Evolutionary conservation across 2,797 vertebrate species (phyloP).

Genomic region (Capromys pilorides): DNA sequence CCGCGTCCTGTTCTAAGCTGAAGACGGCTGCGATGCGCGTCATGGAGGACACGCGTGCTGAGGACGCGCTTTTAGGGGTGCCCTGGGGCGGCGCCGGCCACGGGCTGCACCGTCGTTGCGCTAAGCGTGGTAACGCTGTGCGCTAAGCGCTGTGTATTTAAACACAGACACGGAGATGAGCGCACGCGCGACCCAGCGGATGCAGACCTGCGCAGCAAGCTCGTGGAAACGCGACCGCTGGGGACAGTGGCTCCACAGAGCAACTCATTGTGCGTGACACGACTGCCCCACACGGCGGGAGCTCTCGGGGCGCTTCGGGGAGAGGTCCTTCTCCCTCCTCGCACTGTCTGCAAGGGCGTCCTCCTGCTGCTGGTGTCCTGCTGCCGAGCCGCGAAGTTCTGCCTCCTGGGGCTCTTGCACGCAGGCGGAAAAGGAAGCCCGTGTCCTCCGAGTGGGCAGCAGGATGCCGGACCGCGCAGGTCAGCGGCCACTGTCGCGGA

Average conservation of each 20-base stretch:
- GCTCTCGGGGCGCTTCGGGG: neutral
- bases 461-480: neutral
- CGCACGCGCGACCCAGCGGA: neutral
- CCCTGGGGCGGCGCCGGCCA: neutral
- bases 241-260: neutral
- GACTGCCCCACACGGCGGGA: neutral
- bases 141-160: neutral
- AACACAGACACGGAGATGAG: neutral
- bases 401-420: neutral
- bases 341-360: neutral
- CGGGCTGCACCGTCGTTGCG: neutral
- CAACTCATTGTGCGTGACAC: neutral
- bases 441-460: rapidly evolving
- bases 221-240: neutral
- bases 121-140: too few species aligned
- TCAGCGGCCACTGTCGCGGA: neutral
- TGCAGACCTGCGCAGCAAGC: neutral
- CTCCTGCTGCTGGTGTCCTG: neutral
- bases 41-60: neutral
- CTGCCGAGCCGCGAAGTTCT: neutral
- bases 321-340: neutral
- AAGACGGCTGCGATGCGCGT: neutral
- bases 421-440: neutral
- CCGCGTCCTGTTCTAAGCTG: neutral
- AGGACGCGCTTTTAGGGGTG: neutral